These are phyloP conservation scores for Corapipo altera DNA, from an alignment of 2,113 vertebrate genomes.

Conservation along the genomic window DNA sequence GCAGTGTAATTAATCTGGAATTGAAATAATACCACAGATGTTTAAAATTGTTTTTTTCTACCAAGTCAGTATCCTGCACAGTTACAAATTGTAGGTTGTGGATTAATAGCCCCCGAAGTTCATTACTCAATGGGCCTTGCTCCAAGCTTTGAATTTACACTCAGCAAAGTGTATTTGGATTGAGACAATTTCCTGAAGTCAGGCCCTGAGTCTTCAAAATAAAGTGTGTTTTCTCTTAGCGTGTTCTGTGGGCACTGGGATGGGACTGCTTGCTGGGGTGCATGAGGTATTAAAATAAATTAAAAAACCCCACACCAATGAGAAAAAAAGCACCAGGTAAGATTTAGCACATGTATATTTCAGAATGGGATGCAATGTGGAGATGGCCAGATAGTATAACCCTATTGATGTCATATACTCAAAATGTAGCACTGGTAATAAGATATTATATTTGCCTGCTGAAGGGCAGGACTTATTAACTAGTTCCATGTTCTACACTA, in stretches of 20 bases:
- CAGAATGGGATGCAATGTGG: background rate
- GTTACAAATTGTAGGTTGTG: constrained; percentile 75
- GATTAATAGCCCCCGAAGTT: constrained; percentile 72
- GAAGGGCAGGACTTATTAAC: background rate
- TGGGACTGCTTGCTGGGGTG: background rate
- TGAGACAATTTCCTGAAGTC: constrained; percentile 43
- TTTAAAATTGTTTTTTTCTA: constrained; percentile 80
- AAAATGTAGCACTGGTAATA: background rate
- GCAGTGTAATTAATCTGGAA: constrained; percentile 78
- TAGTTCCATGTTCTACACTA: background rate
- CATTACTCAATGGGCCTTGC: constrained; percentile 36
- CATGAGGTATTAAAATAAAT: background rate
- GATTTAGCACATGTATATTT: background rate
- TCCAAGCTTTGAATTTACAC: constrained; percentile 66
- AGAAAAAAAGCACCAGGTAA: background rate
- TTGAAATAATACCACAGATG: constrained; percentile 81
- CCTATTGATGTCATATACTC: background rate
- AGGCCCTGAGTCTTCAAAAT: constrained; percentile 20
- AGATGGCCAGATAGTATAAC: background rate
- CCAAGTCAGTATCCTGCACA: constrained; percentile 75
- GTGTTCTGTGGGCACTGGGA: background rate
- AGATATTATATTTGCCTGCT: background rate
- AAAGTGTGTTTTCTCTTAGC: constrained; percentile 33
- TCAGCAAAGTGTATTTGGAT: constrained; percentile 58
- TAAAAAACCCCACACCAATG: too few relatives aligned